Evolutionary conservation across 2,113 vertebrate species (phyloP), one percentile per base, ranked within the genome.

Genomic region (Toxostoma redivivum): DNA sequence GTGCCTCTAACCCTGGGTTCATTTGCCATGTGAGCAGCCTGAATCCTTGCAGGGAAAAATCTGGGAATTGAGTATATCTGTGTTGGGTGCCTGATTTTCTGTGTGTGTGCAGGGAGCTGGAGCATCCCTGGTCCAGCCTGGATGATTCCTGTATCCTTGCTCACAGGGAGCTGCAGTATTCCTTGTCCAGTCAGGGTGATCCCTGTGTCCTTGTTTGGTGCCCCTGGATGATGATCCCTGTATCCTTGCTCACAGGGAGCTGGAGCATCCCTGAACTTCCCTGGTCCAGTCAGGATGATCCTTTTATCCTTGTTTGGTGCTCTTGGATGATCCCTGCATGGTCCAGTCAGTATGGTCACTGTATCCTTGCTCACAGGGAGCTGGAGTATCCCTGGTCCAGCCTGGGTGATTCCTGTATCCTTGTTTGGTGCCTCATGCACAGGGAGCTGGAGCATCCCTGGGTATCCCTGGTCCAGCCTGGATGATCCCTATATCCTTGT

Each of bases 1-100:
- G 1, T 27, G 53, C 38, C 25, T 4, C 2, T 1, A 2, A 4
- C 18, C 18, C 28, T 1, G 3, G 2, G 2, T 37, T 25, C 1
- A 44, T 27, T 81, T 73, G 45, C 79, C 24, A 0, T 38, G 0
- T 3, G 14, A 38, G 19, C 25, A 60, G 19, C 9, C 9, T 14
- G 42, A 33, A 58, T 38, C 5, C 24, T 56, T 33, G 24, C 0
- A 42, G 2, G 77, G 62, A 23, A 37, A 76, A 31, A 12, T 18
- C 25, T 4, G 31, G n/a, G 70, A 42, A 17, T 45, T 28, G 35
- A 27, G 64, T 2, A 0, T 18, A 10, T 76, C 12, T 0, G 0
- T 31, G 0, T 3, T 71, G 7, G 23, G 57, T 9, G 18, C 24
- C 14, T 50, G 13, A 9, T 92, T 45, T 65, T 7, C 9, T 48